Evolutionary conservation across 2,113 vertebrate species (phyloP), one percentile per base, ranked within the genome.

Genomic region (Gopherus flavomarginatus): DNA sequence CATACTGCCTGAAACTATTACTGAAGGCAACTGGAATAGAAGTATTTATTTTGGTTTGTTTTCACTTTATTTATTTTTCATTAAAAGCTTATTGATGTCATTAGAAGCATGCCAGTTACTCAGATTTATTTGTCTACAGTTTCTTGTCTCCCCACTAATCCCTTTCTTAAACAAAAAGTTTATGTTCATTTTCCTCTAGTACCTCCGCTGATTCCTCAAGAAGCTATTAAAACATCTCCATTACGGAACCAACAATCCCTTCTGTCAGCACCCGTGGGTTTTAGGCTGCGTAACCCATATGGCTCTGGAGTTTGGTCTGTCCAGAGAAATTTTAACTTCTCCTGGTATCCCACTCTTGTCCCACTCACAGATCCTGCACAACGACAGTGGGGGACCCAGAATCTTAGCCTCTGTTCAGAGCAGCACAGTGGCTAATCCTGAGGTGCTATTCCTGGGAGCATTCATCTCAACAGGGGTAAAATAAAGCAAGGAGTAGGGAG

Each of bases 71-170:
- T 96, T 94, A 35, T 83, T 95, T 95, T 96, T 90, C 89, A 62
- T 94, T 91, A 93, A 59, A 88, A 85, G 49, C 26, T 90, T 88
- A 88, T 24, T 91, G 83, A 84, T 95, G 84, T 89, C 81, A 54
- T 92, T 83, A 86, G 86, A 89, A 90, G 19, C 13, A 88, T 22
- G 19, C n/a, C 72, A 79, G 4, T 93, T 87, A 75, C 81, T 94
- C 81, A 93, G 49, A 94, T 92, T 88, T 95, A 90, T 94, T 93
- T 0, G 3, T 89, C 50, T 90, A 54, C 1, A 17, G 24, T 87
- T 91, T 91, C 91, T 93, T 81, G 86, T 96, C 89, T 96, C 91
- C 62, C 86, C 26, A 53, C 56, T 97, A 96, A 96, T 96, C 89
- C 53, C 85, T 96, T 90, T 57, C 57, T 82, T 93, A 96, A 95